Evolutionary conservation across 2,113 vertebrate genomes (phyloP).

Genomic region (Neotragus pygmaeus): DNA sequence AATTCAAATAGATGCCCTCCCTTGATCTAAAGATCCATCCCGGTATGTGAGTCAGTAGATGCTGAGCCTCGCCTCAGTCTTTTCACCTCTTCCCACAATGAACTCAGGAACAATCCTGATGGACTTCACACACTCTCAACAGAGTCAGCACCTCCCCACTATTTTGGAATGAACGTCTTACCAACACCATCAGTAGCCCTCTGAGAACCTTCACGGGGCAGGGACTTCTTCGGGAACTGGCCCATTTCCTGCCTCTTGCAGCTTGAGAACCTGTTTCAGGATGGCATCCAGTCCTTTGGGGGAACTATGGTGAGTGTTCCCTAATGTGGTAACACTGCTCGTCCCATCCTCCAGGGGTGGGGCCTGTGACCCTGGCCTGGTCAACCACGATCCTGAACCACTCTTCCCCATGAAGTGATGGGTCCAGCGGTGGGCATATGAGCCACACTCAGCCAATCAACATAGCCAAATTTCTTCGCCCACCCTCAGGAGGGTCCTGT

Average conservation of each 20-base stretch:
- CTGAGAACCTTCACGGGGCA: neutral
- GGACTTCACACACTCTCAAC: neutral
- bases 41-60: neutral
- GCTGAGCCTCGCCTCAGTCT: neutral
- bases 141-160: neutral
- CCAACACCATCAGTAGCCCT: neutral
- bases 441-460: neutral
- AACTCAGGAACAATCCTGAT: neutral
- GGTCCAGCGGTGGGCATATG: neutral
- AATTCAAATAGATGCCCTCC: neutral
- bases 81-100: neutral
- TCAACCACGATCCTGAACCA: neutral
- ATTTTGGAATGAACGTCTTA: neutral
- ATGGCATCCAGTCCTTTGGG: neutral
- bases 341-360: neutral
- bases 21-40: neutral
- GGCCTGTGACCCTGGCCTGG: neutral
- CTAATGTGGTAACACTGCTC: neutral
- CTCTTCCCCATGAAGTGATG: constrained; percentile 1
- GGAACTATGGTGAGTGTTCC: neutral
- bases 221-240: neutral
- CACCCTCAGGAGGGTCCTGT: neutral
- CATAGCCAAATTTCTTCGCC: neutral
- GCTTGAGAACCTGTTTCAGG: neutral
- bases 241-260: neutral